phyloP scores from a whole-genome alignment of 2,888 invertebrate genomes.

The Rhogogaster chlorosoma region DNA sequence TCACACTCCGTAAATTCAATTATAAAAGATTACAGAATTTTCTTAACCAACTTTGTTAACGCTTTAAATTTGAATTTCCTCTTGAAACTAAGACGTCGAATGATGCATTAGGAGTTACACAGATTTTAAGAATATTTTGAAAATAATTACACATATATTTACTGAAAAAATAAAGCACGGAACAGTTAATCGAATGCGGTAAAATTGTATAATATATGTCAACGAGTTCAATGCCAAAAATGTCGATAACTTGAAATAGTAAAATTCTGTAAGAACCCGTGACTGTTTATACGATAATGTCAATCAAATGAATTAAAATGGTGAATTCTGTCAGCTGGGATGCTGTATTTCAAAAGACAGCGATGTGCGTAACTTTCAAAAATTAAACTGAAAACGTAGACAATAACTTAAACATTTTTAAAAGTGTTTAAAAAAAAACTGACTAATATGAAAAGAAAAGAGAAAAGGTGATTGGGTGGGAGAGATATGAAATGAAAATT shows the following conservation, averaged over 20 bases:
- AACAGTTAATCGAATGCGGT: not conserved
- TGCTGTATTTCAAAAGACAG: not conserved
- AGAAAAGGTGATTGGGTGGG: not conserved
- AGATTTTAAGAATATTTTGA: not conserved
- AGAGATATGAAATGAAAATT: slow-evolving; percentile 4
- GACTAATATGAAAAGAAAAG: slow-evolving; percentile 3
- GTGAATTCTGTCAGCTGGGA: not conserved
- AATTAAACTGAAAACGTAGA: slow-evolving; percentile 49
- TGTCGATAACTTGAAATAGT: not conserved
- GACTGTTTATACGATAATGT: not conserved
- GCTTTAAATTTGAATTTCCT: not conserved
- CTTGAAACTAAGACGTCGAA: not conserved
- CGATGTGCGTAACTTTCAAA: not conserved
- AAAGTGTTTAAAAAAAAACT: not conserved
- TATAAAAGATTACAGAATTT: no score
- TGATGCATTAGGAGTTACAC: not conserved
- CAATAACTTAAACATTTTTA: not conserved
- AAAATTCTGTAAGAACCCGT: not conserved
- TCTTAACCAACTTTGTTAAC: not conserved
- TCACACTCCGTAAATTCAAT: not conserved
- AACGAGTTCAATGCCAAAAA: not conserved
- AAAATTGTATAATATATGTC: not conserved
- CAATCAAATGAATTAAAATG: not conserved
- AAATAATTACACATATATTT: not conserved
- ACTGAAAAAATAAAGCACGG: not conserved